These are phyloP conservation scores for Austrolebias charrua DNA, from an alignment of 2,797 vertebrate species.

Conservation along the genomic window DNA sequence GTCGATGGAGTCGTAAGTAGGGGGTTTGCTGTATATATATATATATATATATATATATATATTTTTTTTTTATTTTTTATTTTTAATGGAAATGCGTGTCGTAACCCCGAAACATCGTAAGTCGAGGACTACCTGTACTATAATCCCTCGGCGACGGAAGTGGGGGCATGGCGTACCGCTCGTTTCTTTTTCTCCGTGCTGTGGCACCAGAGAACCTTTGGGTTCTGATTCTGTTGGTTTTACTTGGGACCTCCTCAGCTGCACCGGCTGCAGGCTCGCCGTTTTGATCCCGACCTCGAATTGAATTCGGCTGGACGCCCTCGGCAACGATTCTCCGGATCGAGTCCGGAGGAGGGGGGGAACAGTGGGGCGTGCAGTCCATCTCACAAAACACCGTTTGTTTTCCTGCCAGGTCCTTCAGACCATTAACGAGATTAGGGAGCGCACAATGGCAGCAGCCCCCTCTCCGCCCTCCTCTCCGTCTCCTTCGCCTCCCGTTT, in stretches of 20 bases:
- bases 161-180: too few species aligned
- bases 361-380: constrained; percentile 58
- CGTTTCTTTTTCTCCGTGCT: not conserved
- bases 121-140: too few species aligned
- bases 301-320: constrained; percentile 31
- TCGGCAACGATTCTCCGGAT: constrained; percentile 31
- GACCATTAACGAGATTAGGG: constrained; percentile 79
- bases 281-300: constrained; percentile 38
- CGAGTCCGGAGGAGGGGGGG: constrained; percentile 55
- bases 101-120: too few species aligned
- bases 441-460: constrained; percentile 67
- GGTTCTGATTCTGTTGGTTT: not conserved
- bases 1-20: too few species aligned
- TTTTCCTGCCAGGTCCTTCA: constrained; percentile 74
- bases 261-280: constrained; percentile 4
- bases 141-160: too few species aligned
- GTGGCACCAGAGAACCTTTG: constrained; percentile 1
- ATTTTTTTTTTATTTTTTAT: too few species aligned
- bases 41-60: too few species aligned
- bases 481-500: constrained; percentile 54
- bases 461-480: constrained; percentile 47
- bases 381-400: constrained; percentile 72
- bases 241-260: not conserved
- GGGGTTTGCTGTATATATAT: too few species aligned
- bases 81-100: too few species aligned